A percentile compares a stretch with the other conserved stretches of the same genome.
These are phyloP conservation scores for Hydriomena furcata DNA, from an alignment of 2,888 invertebrate species.

Conservation along the genomic window DNA sequence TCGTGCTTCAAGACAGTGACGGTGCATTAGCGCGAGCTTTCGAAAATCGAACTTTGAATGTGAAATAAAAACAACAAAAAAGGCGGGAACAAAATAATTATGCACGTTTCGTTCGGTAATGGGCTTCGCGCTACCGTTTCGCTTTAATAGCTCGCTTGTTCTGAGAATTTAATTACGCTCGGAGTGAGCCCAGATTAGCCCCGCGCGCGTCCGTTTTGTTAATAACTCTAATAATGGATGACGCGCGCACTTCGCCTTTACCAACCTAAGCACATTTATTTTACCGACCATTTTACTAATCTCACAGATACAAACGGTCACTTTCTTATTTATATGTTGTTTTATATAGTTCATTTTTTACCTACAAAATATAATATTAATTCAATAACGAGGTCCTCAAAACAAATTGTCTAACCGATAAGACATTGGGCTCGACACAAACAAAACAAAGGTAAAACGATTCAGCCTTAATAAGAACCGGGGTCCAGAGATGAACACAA, in stretches of 20 bases:
- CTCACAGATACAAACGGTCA: constrained; percentile 35
- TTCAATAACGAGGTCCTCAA: constrained; percentile 77
- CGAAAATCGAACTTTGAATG: constrained; percentile 74
- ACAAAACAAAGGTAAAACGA: constrained; percentile 69
- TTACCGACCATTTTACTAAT: constrained; percentile 49
- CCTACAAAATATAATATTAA: constrained; percentile 68
- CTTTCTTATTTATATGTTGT: constrained; percentile 23
- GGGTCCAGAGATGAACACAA: constrained; percentile 79
- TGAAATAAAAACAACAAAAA: constrained; percentile 59
- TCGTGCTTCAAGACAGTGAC: constrained; percentile 73
- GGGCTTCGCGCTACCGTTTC: constrained; percentile 81
- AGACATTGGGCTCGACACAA: constrained; percentile 69
- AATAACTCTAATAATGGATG: constrained; percentile 80
- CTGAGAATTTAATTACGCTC: constrained; percentile 81
- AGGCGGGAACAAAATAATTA: constrained; percentile 83
- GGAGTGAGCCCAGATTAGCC: constrained; percentile 75
- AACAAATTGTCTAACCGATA: constrained; percentile 82
- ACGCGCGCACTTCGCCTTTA: constrained; percentile 54
- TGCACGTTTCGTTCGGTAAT: constrained; percentile 82
- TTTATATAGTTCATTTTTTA: constrained; percentile 46
- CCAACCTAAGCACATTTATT: constrained; percentile 40
- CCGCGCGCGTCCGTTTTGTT: constrained; percentile 75
- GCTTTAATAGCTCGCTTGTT: constrained; percentile 81
- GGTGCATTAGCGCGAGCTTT: constrained; percentile 74
- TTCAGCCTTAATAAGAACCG: constrained; percentile 79